Evolutionary conservation across 2,113 vertebrate genomes (phyloP), one percentile per base, ranked within the genome.

Genomic region (Vicugna pacos): DNA sequence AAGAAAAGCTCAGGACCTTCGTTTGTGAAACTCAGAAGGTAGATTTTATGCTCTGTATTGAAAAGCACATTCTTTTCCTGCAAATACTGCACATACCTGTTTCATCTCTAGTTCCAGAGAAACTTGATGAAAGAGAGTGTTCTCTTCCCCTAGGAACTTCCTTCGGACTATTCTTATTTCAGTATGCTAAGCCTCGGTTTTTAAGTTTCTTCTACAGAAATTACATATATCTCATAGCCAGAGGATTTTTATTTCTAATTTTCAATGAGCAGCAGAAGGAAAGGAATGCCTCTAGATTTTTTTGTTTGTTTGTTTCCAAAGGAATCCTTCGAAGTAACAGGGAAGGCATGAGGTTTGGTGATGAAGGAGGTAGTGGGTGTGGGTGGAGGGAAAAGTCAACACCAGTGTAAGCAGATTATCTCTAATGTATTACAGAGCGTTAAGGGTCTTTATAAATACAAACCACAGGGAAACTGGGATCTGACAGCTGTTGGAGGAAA

Each of bases 41-140:
- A 91, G 77, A 86, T 89, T 96, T 93, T 70, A 72, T 84, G 30
- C 42, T 90, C 42, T 56, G 64, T 76, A 86, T 79, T 73, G 73
- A 87, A 96, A 97, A 81, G 15, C 76, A 50, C 13, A 48, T 6
- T 67, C 50, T 65, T 85, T 76, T 38, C 5, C 35, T 69, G 9
- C 84, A 76, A 80, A 95, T 92, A 93, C 79, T 79, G 54, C 48
- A 56, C 38, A 26, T 96, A 96, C 84, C 93, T 97, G 58, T 87
- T 97, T 96, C 62, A 94, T 97, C 69, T 96, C 67, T 96, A 94
- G 94, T 92, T 95, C 93, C 85, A 76, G 32, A 85, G 82, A 96
- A 84, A 81, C 38, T 64, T 92, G 86, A 73, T 93, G 94, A 97
- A 91, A 95, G 77, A 88, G 81, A 94, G 75, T 92, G 88, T 93